Evolutionary conservation across 2,797 vertebrate species (phyloP).

Genomic region (Sebastes aleutianus): DNA sequence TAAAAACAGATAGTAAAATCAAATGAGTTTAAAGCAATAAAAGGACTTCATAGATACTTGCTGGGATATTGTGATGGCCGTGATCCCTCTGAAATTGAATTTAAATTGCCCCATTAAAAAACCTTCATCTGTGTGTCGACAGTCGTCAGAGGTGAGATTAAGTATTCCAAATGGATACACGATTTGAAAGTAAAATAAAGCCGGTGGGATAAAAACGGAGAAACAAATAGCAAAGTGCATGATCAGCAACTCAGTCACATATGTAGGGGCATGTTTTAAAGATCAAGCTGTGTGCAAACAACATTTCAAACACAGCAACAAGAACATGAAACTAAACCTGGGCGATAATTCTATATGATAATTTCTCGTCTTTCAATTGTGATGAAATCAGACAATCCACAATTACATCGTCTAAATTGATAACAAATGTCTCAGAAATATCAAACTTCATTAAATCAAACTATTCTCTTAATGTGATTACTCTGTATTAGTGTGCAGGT

Average conservation of each 20-base stretch:
- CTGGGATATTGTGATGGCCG: conserved; percentile 24
- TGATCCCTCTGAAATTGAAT: conserved; percentile 60
- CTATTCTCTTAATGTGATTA: too few species aligned
- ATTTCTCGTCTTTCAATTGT: too few species aligned
- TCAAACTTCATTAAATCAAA: too few species aligned
- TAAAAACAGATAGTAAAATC: conserved; percentile 28
- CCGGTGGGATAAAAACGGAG: conserved; percentile 16
- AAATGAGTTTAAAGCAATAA: conserved; percentile 39
- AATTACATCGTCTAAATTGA: too few species aligned
- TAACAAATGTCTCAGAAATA: too few species aligned
- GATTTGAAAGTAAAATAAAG: conserved; percentile 68
- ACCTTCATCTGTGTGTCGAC: conserved; percentile 36
- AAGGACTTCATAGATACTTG: conserved; percentile 26
- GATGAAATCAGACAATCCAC: too few species aligned
- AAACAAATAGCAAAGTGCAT: conserved; percentile 40
- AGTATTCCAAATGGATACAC: conserved; percentile 36
- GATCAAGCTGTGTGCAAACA: conserved; percentile 8
- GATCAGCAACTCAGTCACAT: conserved; percentile 42
- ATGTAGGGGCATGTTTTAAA: conserved; percentile 12
- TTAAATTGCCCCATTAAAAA: conserved; percentile 73
- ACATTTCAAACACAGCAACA: conserved; percentile 24
- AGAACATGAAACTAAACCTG: too few species aligned
- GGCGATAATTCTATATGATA: too few species aligned
- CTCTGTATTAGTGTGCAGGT: rapidly evolving
- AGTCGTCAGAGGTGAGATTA: conserved; percentile 42